Evolutionary conservation across 1,140 invertebrate species (phyloP).

Genomic region (Battus philenor): DNA sequence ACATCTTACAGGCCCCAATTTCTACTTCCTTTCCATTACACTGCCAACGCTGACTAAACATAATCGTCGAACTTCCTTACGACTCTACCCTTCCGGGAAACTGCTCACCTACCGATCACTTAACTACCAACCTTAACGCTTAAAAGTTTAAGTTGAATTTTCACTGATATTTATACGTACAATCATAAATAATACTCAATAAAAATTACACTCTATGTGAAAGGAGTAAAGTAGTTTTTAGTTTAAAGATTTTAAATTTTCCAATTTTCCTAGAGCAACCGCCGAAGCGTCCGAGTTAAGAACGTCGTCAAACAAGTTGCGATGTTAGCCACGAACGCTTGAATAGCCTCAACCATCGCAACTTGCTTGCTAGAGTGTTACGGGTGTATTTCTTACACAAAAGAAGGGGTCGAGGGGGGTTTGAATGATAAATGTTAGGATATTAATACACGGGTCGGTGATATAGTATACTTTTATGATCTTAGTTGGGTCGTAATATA

Average conservation of each 20-base stretch:
- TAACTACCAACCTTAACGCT: slow-evolving; percentile 31
- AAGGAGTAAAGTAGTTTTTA: slow-evolving; percentile 30
- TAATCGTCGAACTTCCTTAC: slow-evolving; percentile 75
- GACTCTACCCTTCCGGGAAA: slow-evolving; percentile 70
- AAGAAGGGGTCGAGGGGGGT: slow-evolving; percentile 47
- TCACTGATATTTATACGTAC: slow-evolving; percentile 13
- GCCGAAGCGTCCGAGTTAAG: slow-evolving; percentile 69
- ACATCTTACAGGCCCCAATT: slow-evolving; percentile 73
- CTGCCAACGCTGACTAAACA: slow-evolving; percentile 71
- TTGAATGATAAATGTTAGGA: slow-evolving; percentile 64
- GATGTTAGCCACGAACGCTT: slow-evolving; percentile 61
- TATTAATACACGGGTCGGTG: slow-evolving; percentile 59
- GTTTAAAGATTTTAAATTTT: slow-evolving; percentile 30
- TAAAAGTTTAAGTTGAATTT: slow-evolving; percentile 28
- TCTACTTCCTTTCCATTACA: slow-evolving; percentile 75
- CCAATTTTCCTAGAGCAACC: slow-evolving; percentile 69
- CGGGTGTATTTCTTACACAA: slow-evolving; percentile 67
- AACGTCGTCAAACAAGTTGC: slow-evolving; percentile 67
- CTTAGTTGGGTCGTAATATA: slow-evolving; percentile 71
- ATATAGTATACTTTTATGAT: slow-evolving; percentile 69
- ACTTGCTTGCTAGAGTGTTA: slow-evolving; percentile 63
- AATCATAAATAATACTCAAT: slow-evolving; percentile 11
- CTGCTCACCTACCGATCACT: slow-evolving; percentile 29
- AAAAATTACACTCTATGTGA: slow-evolving; percentile 22
- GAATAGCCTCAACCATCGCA: slow-evolving; percentile 63